Base-by-base conservation (phyloP, 1,140 invertebrate species). In the Campodea augens region DNA sequence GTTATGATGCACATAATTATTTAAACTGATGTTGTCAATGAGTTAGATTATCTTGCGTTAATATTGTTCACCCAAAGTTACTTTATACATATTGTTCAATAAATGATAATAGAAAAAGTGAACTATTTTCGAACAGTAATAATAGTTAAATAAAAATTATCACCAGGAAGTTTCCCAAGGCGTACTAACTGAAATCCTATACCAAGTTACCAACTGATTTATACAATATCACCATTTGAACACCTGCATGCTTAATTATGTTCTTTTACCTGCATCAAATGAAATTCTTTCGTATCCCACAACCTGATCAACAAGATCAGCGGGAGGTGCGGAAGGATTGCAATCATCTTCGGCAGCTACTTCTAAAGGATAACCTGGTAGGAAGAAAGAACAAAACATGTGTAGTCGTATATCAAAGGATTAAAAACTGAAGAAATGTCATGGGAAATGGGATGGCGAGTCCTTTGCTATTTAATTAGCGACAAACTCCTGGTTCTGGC, bases 261-360 rank as follows among this genome's bases (percentile, higher is more conserved):
- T 25, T 44, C 18, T 52, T 51, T 54, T 49, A 67, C 67, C 57
- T 49, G 60, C 59, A 53, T 64, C 63, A 51, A 69, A 70, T 12
- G 66, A 66, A 10, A 67, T 53, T 37, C 59, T 57, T 46, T 65
- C 61, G 48, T 71, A 71, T 3, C 68, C 68, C 1, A 51, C 45
- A 13, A 69, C 60, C 25, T 56, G 47, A 48, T 68, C 66, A 61
- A 67, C 62, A 15, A 57, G 54, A 25, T 64, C 67, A 49, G 67
- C 45, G 0, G 68, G 61, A 13, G 68, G 68, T 1, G 66, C 65
- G 20, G 64, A 60, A 0, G 65, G 64, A 21, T 57, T 48, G 1
- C 55, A 47, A 21, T 61, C 60, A 49, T 63, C 61, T n/a, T n/a
- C n/a, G 42, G 61, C 60, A 25, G 62, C 56, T 38, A 60, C 63